Evolutionary conservation across 1,140 invertebrate species (phyloP), one percentile per base, ranked within the genome.

Genomic region (Geopemphigus sp.): DNA sequence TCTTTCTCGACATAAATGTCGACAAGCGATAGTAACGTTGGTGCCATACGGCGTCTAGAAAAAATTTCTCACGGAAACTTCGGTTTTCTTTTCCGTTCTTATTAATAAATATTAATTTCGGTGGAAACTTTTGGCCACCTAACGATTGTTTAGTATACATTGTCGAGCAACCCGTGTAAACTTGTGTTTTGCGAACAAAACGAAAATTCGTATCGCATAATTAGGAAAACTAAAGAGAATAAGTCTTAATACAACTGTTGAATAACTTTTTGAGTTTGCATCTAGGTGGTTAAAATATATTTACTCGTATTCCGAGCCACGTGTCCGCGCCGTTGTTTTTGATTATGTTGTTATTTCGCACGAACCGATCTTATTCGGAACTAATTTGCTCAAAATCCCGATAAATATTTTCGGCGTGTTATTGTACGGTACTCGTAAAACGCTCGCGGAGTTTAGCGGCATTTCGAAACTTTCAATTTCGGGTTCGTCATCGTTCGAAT

Each of bases 141-240:
- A 57, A 73, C 54, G 29, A 73, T 73, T 56, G 70, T 73, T 56
- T 73, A 56, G 50, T 56, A 56, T 26, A 57, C 54, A 57, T 32
- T 26, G 70, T 22, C 26, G 50, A 73, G 53, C 26, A 29, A 29
- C 70, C 47, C 50, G 53, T 54, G 70, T 47, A 68, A 47, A 68
- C 64, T 68, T 50, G 66, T 50, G 15, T 68, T 68, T 68, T 50
- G 66, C 22, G 47, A 68, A 68, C 45, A 68, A 68, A 68, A 68
- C 47, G 66, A 50, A 50, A 68, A 68, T 68, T 47, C 24, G 66
- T 26, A 68, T 17, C 26, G 66, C 45, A 68, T 68, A 68, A 68
- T 68, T 68, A 68, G 45, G 45, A n/a, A 68, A 68, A 68, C 66
- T 50, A 68, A 50, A 68, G 66, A 68, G 66, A 68, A 68, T 68